A percentile compares a stretch with the other conserved stretches of the same genome.
These are phyloP conservation scores for Ictalurus punctatus DNA, from an alignment of 2,113 vertebrate species.

Conservation along the genomic window DNA sequence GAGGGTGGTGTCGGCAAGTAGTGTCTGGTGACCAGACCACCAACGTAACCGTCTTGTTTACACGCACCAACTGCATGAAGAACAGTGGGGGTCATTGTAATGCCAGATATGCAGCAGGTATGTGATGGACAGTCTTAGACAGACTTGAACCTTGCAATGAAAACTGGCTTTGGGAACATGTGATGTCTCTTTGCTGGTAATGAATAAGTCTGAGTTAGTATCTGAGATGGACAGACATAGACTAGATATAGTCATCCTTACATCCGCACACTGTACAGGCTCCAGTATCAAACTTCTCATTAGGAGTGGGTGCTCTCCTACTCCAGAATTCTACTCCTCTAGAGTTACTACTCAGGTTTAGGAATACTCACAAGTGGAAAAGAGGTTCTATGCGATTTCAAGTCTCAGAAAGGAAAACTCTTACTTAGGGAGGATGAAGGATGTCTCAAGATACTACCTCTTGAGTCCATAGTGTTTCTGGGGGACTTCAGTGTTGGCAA, in stretches of 20 bases:
- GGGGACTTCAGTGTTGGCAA: neutral
- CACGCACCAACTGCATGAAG: neutral
- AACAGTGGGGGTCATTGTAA: neutral
- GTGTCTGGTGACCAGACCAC: neutral
- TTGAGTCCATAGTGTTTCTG: neutral
- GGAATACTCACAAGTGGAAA: neutral
- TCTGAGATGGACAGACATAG: neutral
- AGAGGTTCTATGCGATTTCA: neutral
- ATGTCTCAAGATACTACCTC: neutral
- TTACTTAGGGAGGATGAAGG: neutral
- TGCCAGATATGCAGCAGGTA: neutral
- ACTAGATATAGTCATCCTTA: neutral
- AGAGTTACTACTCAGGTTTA: neutral
- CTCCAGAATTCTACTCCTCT: neutral
- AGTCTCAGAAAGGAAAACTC: neutral
- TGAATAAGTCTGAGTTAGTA: neutral
- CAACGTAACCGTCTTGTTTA: neutral
- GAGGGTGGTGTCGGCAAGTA: neutral
- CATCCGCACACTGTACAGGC: neutral
- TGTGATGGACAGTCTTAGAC: neutral
- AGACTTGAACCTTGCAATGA: neutral
- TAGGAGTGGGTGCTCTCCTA: neutral
- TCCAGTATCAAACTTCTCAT: neutral
- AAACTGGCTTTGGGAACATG: neutral
- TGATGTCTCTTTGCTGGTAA: neutral